Conservation (phyloP, 2,797 vertebrate genomes). For the Remorina albescens region DNA sequence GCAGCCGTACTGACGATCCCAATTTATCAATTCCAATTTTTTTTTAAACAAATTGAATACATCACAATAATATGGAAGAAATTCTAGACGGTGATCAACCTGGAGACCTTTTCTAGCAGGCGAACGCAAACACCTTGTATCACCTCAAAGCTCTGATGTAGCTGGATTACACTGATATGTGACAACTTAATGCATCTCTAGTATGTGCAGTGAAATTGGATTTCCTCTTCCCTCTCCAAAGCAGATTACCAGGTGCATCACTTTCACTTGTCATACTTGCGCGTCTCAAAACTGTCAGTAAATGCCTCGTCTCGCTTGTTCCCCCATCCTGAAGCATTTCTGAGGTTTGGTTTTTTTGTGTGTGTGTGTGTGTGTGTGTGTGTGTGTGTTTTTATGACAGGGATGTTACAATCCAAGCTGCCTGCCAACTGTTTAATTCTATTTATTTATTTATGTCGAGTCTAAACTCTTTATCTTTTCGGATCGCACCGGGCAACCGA, state of each 20-base stretch:
- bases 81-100: not conserved
- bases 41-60: not conserved
- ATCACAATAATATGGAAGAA: not conserved
- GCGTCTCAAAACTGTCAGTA: conserved; percentile 36
- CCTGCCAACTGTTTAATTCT: conserved; percentile 28
- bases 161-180: conserved; percentile 31
- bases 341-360: too few species aligned
- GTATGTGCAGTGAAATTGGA: conserved; percentile 42
- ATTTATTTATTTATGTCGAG: conserved; percentile 10
- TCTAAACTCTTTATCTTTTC: not conserved
- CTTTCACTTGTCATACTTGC: conserved; percentile 44
- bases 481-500: not conserved
- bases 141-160: not conserved
- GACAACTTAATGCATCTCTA: conserved; percentile 49
- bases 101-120: not conserved
- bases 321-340: conserved; percentile 9
- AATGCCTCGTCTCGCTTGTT: conserved; percentile 25
- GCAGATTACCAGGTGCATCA: conserved; percentile 31
- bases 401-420: not conserved
- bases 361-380: too few species aligned
- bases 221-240: conserved; percentile 26
- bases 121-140: not conserved
- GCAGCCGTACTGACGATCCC: not conserved
- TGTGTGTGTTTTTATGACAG: too few species aligned
- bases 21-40: too few species aligned